These are phyloP conservation scores for Bimastos eiseni DNA, from an alignment of 2,888 invertebrate genomes.

Conservation along the genomic window DNA sequence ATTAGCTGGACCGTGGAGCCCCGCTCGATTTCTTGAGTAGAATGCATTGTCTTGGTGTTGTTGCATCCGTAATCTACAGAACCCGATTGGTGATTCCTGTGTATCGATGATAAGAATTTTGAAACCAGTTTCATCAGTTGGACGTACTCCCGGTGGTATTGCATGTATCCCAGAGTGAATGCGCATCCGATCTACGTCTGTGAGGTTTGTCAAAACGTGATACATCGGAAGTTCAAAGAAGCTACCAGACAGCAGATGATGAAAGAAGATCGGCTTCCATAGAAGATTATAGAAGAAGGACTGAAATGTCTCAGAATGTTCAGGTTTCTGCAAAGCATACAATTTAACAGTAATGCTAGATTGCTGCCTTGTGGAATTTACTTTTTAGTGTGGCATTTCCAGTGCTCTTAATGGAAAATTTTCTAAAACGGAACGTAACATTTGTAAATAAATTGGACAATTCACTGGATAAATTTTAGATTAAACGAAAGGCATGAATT, in stretches of 20 bases:
- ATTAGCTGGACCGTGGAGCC: neutral
- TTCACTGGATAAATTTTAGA: too few species aligned
- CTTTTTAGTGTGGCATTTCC: neutral
- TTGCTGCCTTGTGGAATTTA: neutral
- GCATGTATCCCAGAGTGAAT: neutral
- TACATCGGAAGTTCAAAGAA: constrained; percentile 17
- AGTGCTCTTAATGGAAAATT: too few species aligned
- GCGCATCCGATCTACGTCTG: neutral
- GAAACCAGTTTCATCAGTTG: neutral
- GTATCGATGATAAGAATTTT: neutral
- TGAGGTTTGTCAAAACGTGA: neutral
- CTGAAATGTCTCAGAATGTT: neutral
- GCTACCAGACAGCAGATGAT: neutral
- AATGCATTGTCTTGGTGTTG: neutral
- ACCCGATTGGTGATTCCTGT: neutral
- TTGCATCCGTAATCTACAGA: neutral
- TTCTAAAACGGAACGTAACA: too few species aligned
- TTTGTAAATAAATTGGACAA: too few species aligned
- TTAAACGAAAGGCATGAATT: too few species aligned
- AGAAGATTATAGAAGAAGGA: neutral
- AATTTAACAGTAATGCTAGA: neutral
- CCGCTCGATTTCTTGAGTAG: neutral
- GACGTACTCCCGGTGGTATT: neutral
- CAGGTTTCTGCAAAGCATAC: neutral
- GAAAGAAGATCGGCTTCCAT: neutral